Conservation (phyloP, 2,888 invertebrate species). For the Sclerodermus sp. region DNA sequence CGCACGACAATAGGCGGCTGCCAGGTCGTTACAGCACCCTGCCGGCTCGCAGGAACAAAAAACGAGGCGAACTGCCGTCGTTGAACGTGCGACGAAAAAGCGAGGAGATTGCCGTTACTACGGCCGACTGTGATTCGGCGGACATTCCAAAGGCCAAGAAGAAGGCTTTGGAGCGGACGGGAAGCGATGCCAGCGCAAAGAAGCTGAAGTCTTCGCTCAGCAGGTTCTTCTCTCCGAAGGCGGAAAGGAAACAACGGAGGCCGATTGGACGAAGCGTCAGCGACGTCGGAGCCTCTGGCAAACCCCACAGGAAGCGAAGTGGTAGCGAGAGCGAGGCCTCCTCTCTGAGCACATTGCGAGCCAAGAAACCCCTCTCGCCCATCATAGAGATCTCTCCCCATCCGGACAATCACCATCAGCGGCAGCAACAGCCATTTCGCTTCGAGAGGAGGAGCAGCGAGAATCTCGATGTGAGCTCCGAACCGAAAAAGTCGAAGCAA, state of each 20-base stretch:
- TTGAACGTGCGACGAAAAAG: slow-evolving; percentile 58
- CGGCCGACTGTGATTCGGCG: slow-evolving; percentile 26
- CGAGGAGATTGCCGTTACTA: slow-evolving; percentile 60
- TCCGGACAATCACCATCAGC: too few species aligned
- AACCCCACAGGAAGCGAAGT: slow-evolving; percentile 63
- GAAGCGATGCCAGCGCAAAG: slow-evolving; percentile 55
- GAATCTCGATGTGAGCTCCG: slow-evolving; percentile 18
- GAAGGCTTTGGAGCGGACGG: slow-evolving; percentile 58
- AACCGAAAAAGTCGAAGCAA: slow-evolving; percentile 37
- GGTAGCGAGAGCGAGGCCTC: slow-evolving; percentile 64
- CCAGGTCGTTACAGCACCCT: slow-evolving; percentile 65
- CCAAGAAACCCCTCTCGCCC: slow-evolving; percentile 74
- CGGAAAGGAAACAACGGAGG: slow-evolving; percentile 40
- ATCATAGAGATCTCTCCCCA: slow-evolving; percentile 77
- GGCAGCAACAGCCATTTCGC: slow-evolving; percentile 46
- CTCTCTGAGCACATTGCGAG: slow-evolving; percentile 62
- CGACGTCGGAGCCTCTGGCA: slow-evolving; percentile 61
- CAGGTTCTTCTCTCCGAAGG: slow-evolving; percentile 47
- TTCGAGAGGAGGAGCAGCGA: slow-evolving; percentile 22
- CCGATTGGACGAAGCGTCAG: slow-evolving; percentile 57
- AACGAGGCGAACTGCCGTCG: slow-evolving; percentile 43
- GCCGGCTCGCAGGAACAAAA: slow-evolving; percentile 62
- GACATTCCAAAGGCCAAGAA: slow-evolving; percentile 58
- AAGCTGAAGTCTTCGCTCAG: slow-evolving; percentile 43
- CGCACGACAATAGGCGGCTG: slow-evolving; percentile 44